Conservation (phyloP, 2,888 invertebrate genomes). For the Helicoverpa assulta region DNA sequence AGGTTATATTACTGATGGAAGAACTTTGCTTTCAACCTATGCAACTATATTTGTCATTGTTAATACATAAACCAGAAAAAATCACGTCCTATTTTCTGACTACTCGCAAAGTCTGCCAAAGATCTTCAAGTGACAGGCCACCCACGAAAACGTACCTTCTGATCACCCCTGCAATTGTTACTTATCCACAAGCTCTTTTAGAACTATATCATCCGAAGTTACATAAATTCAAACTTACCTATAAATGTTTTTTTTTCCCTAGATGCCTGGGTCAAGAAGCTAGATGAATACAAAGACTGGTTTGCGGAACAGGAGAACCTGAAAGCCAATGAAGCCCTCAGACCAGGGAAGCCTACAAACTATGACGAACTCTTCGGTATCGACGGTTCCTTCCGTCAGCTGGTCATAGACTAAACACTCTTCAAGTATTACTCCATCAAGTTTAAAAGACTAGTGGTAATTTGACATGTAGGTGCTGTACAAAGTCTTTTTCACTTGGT, state of each 20-base stretch:
- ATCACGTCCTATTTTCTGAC: too few relatives aligned
- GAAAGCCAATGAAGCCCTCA: slow-evolving; percentile 94
- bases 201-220: too few relatives aligned
- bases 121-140: too few relatives aligned
- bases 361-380: slow-evolving; percentile 96
- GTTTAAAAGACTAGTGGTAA: slow-evolving; percentile 46
- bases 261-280: slow-evolving; percentile 95
- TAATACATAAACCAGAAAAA: too few relatives aligned
- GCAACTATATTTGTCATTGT: too few relatives aligned
- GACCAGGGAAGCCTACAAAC: slow-evolving; percentile 96
- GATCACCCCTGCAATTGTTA: too few relatives aligned
- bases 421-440: slow-evolving; percentile 40
- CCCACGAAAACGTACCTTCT: too few relatives aligned
- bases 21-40: too few relatives aligned
- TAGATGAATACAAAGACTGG: slow-evolving; percentile 94
- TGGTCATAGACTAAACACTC: slow-evolving; percentile 92
- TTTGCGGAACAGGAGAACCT: slow-evolving; percentile 94
- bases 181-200: too few relatives aligned
- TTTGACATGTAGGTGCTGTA: slow-evolving; percentile 1
- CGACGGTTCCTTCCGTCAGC: slow-evolving; percentile 96
- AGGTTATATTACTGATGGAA: neutral
- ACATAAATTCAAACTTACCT: too few relatives aligned
- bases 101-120: too few relatives aligned
- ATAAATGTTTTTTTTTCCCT: slow-evolving; percentile 63
- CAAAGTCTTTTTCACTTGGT: slow-evolving; percentile 59